phyloP scores from a whole-genome alignment of 2,113 vertebrate species.

The Pelobates fuscus region DNA sequence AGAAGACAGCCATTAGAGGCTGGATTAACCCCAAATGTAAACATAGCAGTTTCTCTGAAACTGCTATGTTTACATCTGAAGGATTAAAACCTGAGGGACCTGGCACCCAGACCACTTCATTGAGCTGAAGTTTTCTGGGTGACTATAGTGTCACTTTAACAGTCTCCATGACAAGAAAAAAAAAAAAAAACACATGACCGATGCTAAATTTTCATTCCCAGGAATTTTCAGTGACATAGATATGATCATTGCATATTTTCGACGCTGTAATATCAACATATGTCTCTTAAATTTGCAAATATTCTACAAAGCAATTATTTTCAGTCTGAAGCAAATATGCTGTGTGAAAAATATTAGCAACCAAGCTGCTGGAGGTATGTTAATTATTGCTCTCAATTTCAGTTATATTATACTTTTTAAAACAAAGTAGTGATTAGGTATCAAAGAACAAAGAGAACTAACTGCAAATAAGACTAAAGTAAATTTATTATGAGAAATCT shows the following conservation, averaged over 20 bases:
- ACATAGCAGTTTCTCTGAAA: no score
- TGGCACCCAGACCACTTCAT: no score
- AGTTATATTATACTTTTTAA: conserved; percentile 18
- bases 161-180: conserved; percentile 9
- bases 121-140: no score
- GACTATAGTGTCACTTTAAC: no score
- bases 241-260: not conserved
- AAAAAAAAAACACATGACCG: no score
- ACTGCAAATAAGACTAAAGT: not conserved
- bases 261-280: not conserved
- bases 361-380: conserved; percentile 9
- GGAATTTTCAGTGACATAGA: conserved; percentile 16
- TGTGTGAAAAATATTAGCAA: conserved; percentile 28
- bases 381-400: conserved; percentile 27
- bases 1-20: no score
- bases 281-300: not conserved
- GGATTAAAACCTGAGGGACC: no score
- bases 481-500: conserved; percentile 26
- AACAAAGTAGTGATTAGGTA: conserved; percentile 17
- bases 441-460: conserved; percentile 24
- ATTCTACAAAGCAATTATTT: conserved; percentile 32
- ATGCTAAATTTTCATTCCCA: conserved; percentile 11
- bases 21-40: no score
- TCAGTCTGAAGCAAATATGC: conserved; percentile 16
- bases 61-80: no score